phyloP scores from a whole-genome alignment of 2,797 vertebrate species.

The Hapalemur alaotrensis region DNA sequence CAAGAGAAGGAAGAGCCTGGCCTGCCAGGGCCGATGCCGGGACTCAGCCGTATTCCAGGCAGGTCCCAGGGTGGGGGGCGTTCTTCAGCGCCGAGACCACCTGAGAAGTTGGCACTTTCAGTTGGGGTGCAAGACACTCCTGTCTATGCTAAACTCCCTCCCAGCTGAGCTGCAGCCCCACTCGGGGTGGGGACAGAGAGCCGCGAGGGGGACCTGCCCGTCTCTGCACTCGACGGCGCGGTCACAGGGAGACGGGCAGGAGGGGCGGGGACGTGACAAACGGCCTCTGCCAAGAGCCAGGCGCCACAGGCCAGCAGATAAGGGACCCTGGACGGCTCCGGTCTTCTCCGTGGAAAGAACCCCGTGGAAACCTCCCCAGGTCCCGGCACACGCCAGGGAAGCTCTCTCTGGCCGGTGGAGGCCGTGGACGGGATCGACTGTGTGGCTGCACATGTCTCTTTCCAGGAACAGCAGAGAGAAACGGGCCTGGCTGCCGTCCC shows the following conservation, averaged over 20 bases:
- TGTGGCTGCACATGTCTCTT: neutral
- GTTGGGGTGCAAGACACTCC: neutral
- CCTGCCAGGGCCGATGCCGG: rapidly evolving
- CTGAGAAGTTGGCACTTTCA: neutral
- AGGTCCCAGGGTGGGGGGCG: rapidly evolving
- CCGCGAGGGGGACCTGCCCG: neutral
- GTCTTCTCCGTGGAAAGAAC: neutral
- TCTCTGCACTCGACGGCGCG: rapidly evolving
- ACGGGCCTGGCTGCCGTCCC: neutral
- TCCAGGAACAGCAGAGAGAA: neutral
- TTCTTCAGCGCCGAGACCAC: neutral
- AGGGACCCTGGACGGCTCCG: neutral
- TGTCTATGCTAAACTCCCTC: rapidly evolving
- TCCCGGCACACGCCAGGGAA: neutral
- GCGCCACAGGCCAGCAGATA: neutral
- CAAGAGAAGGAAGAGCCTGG: no score
- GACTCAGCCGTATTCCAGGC: neutral
- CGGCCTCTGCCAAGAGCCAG: neutral
- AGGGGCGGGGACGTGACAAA: neutral
- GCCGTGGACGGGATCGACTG: neutral
- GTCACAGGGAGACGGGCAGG: neutral
- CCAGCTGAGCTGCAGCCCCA: rapidly evolving
- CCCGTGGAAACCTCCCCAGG: neutral
- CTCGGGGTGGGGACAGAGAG: neutral
- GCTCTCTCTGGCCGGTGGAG: neutral